These are phyloP conservation scores for Chlorocebus sabaeus DNA, from an alignment of 2,113 vertebrate species.

Conservation along the genomic window DNA sequence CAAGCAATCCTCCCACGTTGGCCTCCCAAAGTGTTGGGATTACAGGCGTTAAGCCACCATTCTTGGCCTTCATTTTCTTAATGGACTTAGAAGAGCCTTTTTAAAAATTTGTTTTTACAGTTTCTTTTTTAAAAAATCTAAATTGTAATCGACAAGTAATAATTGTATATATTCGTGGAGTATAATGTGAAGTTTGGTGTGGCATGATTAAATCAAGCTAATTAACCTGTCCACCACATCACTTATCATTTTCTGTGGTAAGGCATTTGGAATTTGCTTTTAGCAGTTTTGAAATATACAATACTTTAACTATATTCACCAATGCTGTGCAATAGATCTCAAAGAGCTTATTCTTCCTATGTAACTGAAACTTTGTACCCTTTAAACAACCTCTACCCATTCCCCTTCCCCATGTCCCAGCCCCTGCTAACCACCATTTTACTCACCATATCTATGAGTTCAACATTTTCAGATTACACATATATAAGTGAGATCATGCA, in stretches of 20 bases:
- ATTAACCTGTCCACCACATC: background rate
- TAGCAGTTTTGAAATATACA: background rate
- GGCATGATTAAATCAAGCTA: background rate
- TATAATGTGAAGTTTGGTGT: background rate
- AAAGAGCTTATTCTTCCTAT: background rate
- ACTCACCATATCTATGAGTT: background rate
- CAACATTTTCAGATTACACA: background rate
- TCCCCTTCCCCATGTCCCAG: background rate
- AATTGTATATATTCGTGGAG: background rate
- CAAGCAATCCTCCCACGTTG: too few species aligned
- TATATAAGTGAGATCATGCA: background rate
- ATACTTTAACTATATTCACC: background rate
- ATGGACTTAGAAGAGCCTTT: background rate
- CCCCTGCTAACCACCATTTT: background rate
- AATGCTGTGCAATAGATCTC: background rate
- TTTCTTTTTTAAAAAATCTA: background rate
- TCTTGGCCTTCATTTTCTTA: background rate
- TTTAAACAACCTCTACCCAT: background rate
- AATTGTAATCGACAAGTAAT: background rate
- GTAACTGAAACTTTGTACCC: background rate
- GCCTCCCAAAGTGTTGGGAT: too few species aligned
- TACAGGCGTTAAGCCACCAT: too few species aligned
- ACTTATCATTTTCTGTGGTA: background rate
- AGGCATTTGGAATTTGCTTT: background rate
- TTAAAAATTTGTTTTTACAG: background rate